Evolutionary conservation across 2,888 invertebrate genomes (phyloP).

Genomic region (Sipunculus nudus): DNA sequence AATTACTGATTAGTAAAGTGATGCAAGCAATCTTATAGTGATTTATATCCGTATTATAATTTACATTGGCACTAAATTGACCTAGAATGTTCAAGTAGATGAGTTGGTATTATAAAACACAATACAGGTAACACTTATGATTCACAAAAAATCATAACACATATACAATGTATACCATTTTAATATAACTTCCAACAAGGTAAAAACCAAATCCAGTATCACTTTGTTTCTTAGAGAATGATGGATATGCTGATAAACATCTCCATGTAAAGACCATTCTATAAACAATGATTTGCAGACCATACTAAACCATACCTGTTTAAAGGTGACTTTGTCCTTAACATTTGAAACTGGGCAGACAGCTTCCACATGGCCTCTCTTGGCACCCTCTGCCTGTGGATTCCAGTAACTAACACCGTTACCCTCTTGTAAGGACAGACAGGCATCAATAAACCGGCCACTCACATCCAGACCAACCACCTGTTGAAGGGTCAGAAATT

Average conservation of each 20-base stretch:
- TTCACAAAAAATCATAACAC: too few relatives aligned
- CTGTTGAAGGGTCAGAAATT: too few relatives aligned
- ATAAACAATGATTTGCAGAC: neutral
- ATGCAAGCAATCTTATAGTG: too few relatives aligned
- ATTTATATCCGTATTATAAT: too few relatives aligned
- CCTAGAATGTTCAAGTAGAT: too few relatives aligned
- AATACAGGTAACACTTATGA: too few relatives aligned
- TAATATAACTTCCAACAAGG: neutral
- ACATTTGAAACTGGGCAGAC: constrained; percentile 29
- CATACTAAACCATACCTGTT: constrained; percentile 48
- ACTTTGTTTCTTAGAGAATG: neutral
- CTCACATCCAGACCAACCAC: constrained; percentile 54
- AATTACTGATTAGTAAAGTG: too few relatives aligned
- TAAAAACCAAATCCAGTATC: neutral
- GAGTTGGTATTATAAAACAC: too few relatives aligned
- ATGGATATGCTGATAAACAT: neutral
- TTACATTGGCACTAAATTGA: too few relatives aligned
- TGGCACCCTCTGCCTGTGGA: constrained; percentile 28
- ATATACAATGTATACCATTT: too few relatives aligned
- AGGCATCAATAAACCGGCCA: constrained; percentile 50
- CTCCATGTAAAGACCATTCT: neutral
- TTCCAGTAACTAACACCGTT: constrained; percentile 6
- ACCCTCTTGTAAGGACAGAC: constrained; percentile 47
- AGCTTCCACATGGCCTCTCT: constrained; percentile 22
- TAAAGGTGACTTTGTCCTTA: constrained; percentile 49